A percentile compares a stretch with the other conserved stretches of the same genome.
phyloP scores from a whole-genome alignment of 2,113 vertebrate genomes.

The Corythornis vintsioides region DNA sequence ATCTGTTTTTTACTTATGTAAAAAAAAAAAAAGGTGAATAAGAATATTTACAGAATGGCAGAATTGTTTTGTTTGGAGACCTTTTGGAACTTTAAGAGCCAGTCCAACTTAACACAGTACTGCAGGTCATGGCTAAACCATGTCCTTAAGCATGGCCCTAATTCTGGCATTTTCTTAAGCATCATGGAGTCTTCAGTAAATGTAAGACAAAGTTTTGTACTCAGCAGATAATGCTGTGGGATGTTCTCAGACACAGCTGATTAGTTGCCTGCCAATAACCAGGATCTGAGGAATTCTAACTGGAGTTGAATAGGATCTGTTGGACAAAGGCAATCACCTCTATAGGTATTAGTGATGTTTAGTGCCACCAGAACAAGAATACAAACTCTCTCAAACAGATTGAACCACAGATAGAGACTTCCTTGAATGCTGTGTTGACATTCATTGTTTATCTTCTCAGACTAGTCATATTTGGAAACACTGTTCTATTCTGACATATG shows the following conservation, averaged over 20 bases:
- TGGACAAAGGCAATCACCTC: neutral
- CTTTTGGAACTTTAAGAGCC: too few relatives aligned
- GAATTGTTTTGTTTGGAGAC: too few relatives aligned
- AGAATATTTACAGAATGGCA: neutral
- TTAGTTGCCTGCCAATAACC: neutral
- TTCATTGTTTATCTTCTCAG: constrained; percentile 67
- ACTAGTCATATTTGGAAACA: constrained; percentile 70
- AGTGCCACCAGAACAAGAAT: neutral
- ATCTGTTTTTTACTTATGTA: too few relatives aligned
- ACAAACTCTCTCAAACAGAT: neutral
- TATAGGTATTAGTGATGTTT: neutral
- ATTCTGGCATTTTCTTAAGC: neutral
- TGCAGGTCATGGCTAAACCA: too few relatives aligned
- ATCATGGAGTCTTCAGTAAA: neutral
- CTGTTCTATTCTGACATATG: constrained; percentile 64
- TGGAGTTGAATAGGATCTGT: neutral
- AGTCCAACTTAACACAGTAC: too few relatives aligned
- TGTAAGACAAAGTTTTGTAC: neutral
- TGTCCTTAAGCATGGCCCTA: too few relatives aligned
- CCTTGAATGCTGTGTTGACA: constrained; percentile 59
- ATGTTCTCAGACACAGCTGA: neutral
- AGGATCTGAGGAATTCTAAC: neutral
- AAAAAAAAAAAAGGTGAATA: neutral
- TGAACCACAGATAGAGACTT: constrained; percentile 31
- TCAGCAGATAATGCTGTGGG: neutral